phyloP scores from a whole-genome alignment of 2,888 invertebrate genomes.

The Zelleria hepariella region DNA sequence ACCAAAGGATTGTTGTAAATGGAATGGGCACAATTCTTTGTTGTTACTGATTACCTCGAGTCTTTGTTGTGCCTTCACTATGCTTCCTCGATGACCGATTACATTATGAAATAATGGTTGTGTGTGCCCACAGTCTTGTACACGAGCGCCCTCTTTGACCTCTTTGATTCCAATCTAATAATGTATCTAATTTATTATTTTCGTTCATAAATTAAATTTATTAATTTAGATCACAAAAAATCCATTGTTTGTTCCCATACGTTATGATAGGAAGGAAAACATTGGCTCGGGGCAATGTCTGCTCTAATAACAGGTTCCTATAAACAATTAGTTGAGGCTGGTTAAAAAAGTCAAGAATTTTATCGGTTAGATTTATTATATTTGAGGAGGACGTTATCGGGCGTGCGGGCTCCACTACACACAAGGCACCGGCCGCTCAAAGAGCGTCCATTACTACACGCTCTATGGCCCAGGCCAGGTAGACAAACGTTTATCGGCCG shows the following conservation, averaged over 20 bases:
- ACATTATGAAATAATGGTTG: neutral
- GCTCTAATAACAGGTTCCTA: constrained; percentile 54
- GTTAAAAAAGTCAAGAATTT: constrained; percentile 53
- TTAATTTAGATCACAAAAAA: constrained; percentile 11
- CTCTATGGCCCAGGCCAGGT: constrained; percentile 35
- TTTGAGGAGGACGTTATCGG: constrained; percentile 62
- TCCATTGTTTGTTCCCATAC: constrained; percentile 31
- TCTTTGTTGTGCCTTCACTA: neutral
- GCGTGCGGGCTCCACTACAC: constrained; percentile 10
- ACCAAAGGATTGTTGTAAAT: neutral
- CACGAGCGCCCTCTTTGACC: neutral
- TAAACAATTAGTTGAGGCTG: constrained; percentile 59
- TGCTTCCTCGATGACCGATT: neutral
- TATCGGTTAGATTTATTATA: constrained; percentile 66
- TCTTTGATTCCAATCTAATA: neutral
- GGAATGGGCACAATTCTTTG: neutral
- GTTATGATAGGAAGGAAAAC: constrained; percentile 17
- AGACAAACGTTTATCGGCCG: constrained; percentile 59
- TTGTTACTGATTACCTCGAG: neutral
- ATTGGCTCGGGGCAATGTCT: constrained; percentile 32
- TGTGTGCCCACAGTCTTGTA: neutral
- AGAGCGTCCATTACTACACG: constrained; percentile 5
- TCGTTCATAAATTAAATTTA: neutral
- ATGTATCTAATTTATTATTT: neutral
- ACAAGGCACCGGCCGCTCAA: constrained; percentile 19